Evolutionary conservation across 2,888 invertebrate genomes (phyloP), one percentile per base, ranked within the genome.

Genomic region (Chesias legatella): DNA sequence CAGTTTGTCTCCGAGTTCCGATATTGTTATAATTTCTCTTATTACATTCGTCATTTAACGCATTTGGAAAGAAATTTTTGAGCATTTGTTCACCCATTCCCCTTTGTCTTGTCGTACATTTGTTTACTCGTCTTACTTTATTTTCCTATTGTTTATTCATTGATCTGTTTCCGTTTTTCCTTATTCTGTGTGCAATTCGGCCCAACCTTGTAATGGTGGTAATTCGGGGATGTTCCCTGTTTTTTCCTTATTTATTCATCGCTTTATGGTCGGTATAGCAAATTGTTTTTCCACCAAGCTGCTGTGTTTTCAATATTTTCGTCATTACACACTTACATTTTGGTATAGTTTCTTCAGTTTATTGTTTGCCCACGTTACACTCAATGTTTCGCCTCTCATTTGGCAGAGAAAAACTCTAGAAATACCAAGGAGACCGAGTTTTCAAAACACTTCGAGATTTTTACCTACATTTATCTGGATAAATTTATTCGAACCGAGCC

Each of bases 1-100:
- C 38, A 30, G 13, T 52, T 38, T 27, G 37, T 37, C 42, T 36
- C 43, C 49, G 25, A 28, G 24, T 40, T 56, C 43, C 33, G 39
- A 43, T 42, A 47, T 48, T 52, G 54, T 53, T 43, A 37, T 57
- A 43, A 48, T 34, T 48, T 50, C 53, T 52, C 55, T 43, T 57
- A 17, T 5, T 17, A 17, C 5, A 17, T 3, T 17, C 13, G 5
- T 17, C 3, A 17, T 17, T 17, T 17, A 17, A 3, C 13, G 2
- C 2, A 2, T 17, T 17, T 17, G 13, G n/a, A n/a, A n/a, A 3
- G 13, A 3, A 3, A 17, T 17, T 3, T 17, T 17, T 17, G 2
- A 2, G 13, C 13, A 17, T 17, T 17, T 2, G 2, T 17, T 17
- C 13, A 17, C 13, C 5, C 2, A 3, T 37, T 34, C 40, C 22